These are phyloP conservation scores for Mobula hypostoma DNA, from an alignment of 2,113 vertebrate genomes.

Conservation along the genomic window DNA sequence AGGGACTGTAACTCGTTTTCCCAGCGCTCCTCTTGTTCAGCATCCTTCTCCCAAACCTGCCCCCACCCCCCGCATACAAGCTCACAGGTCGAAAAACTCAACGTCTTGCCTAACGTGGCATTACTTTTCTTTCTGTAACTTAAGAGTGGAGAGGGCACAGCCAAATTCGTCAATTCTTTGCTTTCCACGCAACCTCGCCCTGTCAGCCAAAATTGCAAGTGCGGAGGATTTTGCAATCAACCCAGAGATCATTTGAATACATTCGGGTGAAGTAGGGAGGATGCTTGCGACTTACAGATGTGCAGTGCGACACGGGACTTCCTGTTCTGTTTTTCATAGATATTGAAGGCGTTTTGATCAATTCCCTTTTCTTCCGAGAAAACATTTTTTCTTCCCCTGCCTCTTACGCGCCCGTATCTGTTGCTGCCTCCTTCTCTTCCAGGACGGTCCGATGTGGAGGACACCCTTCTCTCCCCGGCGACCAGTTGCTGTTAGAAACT, in stretches of 20 bases:
- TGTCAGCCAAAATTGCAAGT: not conserved
- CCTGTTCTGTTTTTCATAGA: slow-evolving; percentile 86
- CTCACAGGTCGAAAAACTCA: not conserved
- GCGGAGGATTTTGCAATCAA: not conserved
- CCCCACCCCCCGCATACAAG: not conserved
- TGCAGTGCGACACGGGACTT: slow-evolving; percentile 69
- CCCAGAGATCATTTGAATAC: not conserved
- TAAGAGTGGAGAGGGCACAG: not conserved
- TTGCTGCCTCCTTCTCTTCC: not conserved
- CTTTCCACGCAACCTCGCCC: not conserved
- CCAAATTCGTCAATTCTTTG: not conserved
- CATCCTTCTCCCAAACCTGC: slow-evolving; percentile 42
- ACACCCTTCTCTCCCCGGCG: not conserved
- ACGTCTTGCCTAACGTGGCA: not conserved
- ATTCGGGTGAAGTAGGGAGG: slow-evolving; percentile 39
- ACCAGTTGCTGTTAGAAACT: not conserved
- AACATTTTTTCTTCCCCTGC: slow-evolving; percentile 60
- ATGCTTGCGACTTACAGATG: slow-evolving; percentile 64
- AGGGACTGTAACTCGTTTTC: slow-evolving; percentile 68
- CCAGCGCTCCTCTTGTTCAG: slow-evolving; percentile 42
- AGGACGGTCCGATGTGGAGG: not conserved
- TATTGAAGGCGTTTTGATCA: slow-evolving; percentile 91
- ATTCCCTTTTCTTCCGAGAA: slow-evolving; percentile 80
- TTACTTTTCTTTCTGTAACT: not conserved
- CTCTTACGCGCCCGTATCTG: too few relatives aligned